These are phyloP conservation scores for Pherbina coryleti DNA, from an alignment of 2,888 invertebrate species.

Conservation along the genomic window DNA sequence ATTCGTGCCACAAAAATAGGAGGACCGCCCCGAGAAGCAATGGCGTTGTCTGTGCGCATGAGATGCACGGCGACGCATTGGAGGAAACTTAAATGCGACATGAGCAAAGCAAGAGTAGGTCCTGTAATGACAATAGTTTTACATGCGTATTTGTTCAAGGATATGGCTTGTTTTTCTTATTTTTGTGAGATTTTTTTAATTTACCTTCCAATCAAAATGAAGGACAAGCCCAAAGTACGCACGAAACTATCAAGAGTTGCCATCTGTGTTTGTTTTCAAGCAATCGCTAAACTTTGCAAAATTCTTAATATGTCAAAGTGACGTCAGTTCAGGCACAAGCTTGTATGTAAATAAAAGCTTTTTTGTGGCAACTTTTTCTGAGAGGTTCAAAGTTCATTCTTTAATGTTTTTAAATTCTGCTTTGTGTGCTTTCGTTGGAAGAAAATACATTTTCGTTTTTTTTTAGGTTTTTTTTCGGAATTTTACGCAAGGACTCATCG, in stretches of 20 bases:
- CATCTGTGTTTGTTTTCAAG: neutral
- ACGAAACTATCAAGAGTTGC: neutral
- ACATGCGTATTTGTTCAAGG: conserved; percentile 10
- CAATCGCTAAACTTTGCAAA: neutral
- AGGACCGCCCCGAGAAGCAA: conserved; percentile 56
- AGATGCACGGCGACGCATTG: conserved; percentile 39
- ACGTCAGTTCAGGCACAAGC: neutral
- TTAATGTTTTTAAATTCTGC: neutral
- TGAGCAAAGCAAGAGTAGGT: neutral
- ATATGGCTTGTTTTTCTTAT: neutral
- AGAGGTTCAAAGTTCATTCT: neutral
- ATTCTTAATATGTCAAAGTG: neutral
- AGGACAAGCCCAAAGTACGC: neutral
- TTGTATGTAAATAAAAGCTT: neutral
- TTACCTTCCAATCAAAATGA: neutral
- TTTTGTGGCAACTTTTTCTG: no score
- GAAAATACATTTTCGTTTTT: neutral
- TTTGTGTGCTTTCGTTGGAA: neutral
- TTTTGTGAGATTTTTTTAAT: neutral
- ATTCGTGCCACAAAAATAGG: conserved; percentile 65
- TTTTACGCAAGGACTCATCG: neutral
- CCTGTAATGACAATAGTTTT: conserved; percentile 22
- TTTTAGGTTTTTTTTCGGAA: neutral
- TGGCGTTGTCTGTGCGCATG: conserved; percentile 45
- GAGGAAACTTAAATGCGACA: neutral